These are phyloP conservation scores for Oxystoma pomonae DNA, from an alignment of 2,888 invertebrate species.

Conservation along the genomic window DNA sequence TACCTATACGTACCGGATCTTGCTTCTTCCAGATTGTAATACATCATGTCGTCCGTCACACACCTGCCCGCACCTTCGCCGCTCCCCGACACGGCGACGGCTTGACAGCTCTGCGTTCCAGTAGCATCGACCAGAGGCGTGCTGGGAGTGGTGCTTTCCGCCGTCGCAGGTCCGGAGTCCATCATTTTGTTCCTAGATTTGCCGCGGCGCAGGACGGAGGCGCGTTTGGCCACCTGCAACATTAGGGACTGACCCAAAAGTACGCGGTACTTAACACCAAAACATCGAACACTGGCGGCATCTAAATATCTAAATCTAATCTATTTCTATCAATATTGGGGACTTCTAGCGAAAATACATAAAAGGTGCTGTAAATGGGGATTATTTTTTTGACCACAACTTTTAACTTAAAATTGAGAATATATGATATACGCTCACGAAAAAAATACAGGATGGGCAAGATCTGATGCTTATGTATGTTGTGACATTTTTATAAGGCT, in stretches of 20 bases:
- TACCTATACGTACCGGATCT: too few species aligned
- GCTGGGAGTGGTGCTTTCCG: conserved; percentile 30
- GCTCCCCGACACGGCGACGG: background rate
- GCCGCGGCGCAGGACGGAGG: conserved; percentile 66
- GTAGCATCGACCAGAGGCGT: conserved; percentile 34
- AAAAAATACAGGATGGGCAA: too few species aligned
- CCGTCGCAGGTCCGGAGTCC: conserved; percentile 45
- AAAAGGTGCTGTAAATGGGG: too few species aligned
- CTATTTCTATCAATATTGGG: too few species aligned
- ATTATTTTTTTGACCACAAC: too few species aligned
- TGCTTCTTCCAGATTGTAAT: background rate
- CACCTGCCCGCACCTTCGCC: background rate
- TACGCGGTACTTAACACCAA: conserved; percentile 47
- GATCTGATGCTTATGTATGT: too few species aligned
- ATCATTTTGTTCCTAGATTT: conserved; percentile 63
- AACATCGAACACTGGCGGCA: conserved; percentile 46
- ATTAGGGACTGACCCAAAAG: conserved; percentile 62
- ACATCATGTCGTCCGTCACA: background rate
- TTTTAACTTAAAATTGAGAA: too few species aligned
- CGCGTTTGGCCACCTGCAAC: conserved; percentile 70
- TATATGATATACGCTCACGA: too few species aligned
- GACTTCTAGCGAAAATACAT: too few species aligned
- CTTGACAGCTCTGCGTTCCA: conserved; percentile 7
- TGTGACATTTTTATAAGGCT: too few species aligned
- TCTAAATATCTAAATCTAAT: conserved; percentile 1